These are phyloP conservation scores for Spheniscus mendiculus DNA, from an alignment of 2,113 vertebrate species.

Conservation along the genomic window DNA sequence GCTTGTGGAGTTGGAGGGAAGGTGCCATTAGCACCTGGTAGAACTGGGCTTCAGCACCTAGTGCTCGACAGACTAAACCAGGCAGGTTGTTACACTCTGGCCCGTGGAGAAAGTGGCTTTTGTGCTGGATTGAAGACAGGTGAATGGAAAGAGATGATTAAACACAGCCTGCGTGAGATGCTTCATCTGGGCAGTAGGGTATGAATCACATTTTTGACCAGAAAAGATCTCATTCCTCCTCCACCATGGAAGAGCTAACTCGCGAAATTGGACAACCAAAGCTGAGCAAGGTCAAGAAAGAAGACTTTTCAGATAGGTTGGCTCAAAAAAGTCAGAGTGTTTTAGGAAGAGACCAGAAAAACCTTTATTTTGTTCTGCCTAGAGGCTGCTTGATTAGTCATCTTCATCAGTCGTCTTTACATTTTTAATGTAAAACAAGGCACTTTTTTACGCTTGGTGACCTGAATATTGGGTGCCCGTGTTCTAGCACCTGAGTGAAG, in stretches of 20 bases:
- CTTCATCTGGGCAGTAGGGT: background rate
- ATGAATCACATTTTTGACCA: background rate
- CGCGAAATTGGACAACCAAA: background rate
- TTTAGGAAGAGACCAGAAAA: background rate
- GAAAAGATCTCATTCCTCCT: background rate
- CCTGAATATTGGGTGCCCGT: background rate
- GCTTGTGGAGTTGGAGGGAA: background rate
- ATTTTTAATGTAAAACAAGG: background rate
- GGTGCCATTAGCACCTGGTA: accelerated
- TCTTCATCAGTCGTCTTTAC: background rate
- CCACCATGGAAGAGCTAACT: background rate
- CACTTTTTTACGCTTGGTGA: background rate
- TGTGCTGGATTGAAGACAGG: background rate
- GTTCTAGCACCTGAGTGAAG: background rate
- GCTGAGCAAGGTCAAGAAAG: background rate
- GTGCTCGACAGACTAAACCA: accelerated
- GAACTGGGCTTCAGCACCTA: background rate
- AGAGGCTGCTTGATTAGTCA: background rate
- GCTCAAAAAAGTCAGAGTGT: background rate
- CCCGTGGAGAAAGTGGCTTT: background rate
- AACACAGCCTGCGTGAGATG: accelerated
- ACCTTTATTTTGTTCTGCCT: background rate
- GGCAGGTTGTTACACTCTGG: accelerated
- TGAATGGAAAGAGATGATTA: background rate
- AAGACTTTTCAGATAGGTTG: background rate